Evolutionary conservation across 2,888 invertebrate genomes (phyloP).

Genomic region (Carpatolechia fugitivella): DNA sequence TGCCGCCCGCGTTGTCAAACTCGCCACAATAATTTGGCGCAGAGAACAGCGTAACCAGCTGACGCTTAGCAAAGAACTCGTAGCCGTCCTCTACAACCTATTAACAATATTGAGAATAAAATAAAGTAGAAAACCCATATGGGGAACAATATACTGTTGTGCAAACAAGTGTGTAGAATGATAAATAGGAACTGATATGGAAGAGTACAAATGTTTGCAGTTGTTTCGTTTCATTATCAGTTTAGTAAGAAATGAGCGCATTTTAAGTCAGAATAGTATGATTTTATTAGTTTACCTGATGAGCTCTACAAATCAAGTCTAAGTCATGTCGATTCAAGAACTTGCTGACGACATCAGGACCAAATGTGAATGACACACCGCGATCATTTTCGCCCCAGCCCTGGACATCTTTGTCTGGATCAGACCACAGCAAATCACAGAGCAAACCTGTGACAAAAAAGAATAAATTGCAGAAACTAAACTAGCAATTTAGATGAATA

Average conservation of each 20-base stretch:
- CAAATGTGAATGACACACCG: constrained; percentile 98
- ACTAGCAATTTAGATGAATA: too few relatives aligned
- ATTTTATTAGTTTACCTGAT: constrained; percentile 90
- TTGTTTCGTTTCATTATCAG: too few relatives aligned
- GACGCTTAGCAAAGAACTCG: constrained; percentile 99
- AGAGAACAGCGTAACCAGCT: constrained; percentile 98
- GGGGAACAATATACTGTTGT: too few relatives aligned
- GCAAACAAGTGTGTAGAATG: too few relatives aligned
- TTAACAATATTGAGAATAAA: constrained; percentile 23
- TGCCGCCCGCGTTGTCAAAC: constrained; percentile 99
- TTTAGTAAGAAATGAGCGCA: too few relatives aligned
- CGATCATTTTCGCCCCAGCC: constrained; percentile 99
- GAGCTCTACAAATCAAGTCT: constrained; percentile 98
- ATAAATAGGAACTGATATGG: too few relatives aligned
- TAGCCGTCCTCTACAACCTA: constrained; percentile 99
- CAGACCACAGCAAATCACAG: constrained; percentile 98
- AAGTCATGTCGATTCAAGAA: constrained; percentile 97
- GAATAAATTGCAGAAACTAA: neutral
- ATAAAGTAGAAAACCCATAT: too few relatives aligned
- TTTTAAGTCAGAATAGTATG: too few relatives aligned
- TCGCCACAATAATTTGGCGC: constrained; percentile 99
- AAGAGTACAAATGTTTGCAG: too few relatives aligned
- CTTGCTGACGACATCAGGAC: constrained; percentile 97
- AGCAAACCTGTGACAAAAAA: constrained; percentile 83
- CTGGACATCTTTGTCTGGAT: constrained; percentile 96